Evolutionary conservation across 1,140 invertebrate species (phyloP), one percentile per base, ranked within the genome.

Genomic region (Caenorhabditis latens): DNA sequence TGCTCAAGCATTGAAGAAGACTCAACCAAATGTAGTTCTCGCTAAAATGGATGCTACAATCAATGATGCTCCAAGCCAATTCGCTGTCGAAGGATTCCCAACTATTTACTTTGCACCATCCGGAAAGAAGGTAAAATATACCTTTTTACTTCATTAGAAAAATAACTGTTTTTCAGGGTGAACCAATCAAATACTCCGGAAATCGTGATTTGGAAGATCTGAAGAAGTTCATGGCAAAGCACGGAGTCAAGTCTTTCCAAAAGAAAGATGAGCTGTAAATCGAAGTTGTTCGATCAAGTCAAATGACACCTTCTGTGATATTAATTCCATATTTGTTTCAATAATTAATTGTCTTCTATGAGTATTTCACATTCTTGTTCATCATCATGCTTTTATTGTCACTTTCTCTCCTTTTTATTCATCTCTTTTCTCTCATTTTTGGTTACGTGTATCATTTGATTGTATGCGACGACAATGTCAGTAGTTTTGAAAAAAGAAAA

Each of bases 21-120:
- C 91, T 82, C 91, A 93, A 86, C 90, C 91, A 53, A 92, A 93
- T 67, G 65, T 94, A 21, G 89, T 94, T 7, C 91, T 94, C 42
- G 93, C 93, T 4, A 94, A 94, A 91, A 93, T 94, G 88, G 94
- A 94, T 91, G 94, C 93, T 11, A 94, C 93, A 21, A 91, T 92
- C 32, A 94, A 94, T 88, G 94, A 94, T 90, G 89, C 93, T 57
- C 94, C 93, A 42, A 92, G 92, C 46, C 88, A 92, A 48, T 94
- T 93, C 88, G 89, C 93, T 53, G 92, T 94, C 8, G 93, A 93
- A 85, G 94, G 94, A 9, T 94, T 94, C 88, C 94, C 94, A 11
- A 94, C 94, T 0, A 92, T 94, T 24, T 94, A 93, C 88, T 94
- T 94, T 86, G 90, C 94, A 21, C 93, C 93, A 71, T 91, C 93